Base-by-base conservation (phyloP, 2,797 vertebrate genomes). In the Rhinogobio ventralis region DNA sequence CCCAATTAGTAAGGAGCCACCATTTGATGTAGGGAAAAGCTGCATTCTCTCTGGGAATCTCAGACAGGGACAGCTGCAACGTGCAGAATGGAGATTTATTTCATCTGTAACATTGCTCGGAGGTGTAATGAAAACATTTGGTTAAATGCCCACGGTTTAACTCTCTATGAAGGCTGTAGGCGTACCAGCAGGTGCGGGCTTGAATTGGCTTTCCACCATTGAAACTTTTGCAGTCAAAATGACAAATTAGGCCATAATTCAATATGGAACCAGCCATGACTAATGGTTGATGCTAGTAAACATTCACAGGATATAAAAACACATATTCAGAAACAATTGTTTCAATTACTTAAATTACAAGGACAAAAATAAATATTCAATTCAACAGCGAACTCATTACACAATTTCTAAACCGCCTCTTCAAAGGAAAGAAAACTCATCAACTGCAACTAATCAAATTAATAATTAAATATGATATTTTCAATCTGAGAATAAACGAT, bases 381-480 rank as follows among this genome's bases (percentile, higher is more conserved):
- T 64, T 46, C 42, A 28, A 82, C 33, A 28, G 3, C 6, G 4
- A 25, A 14, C 8, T 36, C 11, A 62, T 62, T 62, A 76, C 57
- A 64, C 55, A 39, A 49, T 74, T 83, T 51, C 30, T 60, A 80
- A 79, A 84, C 64, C 9, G 45, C 33, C 76, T 84, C 82, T 76
- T 85, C 75, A 85, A 67, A 81, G 30, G 39, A 15, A 30, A 36
- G 55, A 55, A 14, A 72, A 86, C 71, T 74, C 1, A 66, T 62
- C 67, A 68, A 17, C 25, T 28, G 77, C 25, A 64, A 69, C 76
- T 76, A 74, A 87, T 85, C 39, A 73, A 79, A 85, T 85, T 69
- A 81, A 83, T 85, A 86, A 71, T 30, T 42, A 7, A 79, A 67
- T 81, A 82, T 76, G 68, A 79, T 84, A 67, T 84, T 82, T 84